Conservation (phyloP, 2,113 vertebrate species). For the Chinchilla lanigera region DNA sequence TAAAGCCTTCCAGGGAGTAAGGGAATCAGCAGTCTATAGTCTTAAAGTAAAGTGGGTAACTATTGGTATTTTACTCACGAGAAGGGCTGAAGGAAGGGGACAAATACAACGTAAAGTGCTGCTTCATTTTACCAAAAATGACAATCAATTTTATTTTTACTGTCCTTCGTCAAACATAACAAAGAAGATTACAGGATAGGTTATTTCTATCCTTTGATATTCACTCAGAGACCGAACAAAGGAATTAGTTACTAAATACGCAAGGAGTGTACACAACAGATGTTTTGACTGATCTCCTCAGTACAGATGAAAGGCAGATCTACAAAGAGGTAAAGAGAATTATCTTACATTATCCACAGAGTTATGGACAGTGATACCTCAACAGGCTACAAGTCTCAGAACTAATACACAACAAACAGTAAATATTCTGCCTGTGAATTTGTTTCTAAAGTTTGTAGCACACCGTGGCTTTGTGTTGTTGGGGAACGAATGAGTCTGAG, state of each 20-base stretch:
- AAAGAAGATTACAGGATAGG: not conserved
- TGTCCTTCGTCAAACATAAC: conserved; percentile 28
- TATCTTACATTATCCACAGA: not conserved
- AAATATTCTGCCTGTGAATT: not conserved
- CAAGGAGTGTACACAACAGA: not conserved
- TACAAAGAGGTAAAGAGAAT: conserved; percentile 1
- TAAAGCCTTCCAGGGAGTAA: not conserved
- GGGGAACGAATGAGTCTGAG: not conserved
- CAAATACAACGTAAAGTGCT: not conserved
- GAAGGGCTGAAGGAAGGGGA: not conserved
- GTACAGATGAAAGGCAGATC: not conserved
- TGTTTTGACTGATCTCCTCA: not conserved
- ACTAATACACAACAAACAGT: not conserved
- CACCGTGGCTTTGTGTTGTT: not conserved
- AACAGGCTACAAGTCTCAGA: not conserved
- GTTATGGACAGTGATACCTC: not conserved
- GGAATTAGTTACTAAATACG: not conserved
- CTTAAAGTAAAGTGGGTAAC: conserved; percentile 6
- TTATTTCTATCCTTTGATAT: not conserved
- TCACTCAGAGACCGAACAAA: conserved; percentile 27
- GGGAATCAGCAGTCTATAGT: not conserved
- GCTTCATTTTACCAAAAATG: not conserved
- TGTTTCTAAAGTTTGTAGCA: not conserved
- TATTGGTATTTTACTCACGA: not conserved
- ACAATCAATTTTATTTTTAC: conserved; percentile 41